phyloP scores from a whole-genome alignment of 1,140 invertebrate species.

The Cheumatopsyche charites region DNA sequence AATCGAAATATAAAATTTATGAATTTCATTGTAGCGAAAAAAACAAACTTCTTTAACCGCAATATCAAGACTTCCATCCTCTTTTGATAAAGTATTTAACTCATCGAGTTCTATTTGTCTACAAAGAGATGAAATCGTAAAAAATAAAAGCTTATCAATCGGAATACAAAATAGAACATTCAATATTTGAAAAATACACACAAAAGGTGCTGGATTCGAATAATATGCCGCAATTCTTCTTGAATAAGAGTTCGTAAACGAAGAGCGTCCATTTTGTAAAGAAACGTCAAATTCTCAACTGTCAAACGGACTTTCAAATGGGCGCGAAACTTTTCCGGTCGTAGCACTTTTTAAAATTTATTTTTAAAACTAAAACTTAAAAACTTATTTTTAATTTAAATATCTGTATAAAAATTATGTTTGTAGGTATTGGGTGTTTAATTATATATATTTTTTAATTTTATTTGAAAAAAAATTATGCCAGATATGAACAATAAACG shows the following conservation, averaged over 20 bases:
- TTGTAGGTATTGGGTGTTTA: no score
- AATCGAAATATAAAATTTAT: not conserved
- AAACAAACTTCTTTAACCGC: slow-evolving; percentile 44
- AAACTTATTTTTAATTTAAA: not conserved
- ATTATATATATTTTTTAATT: not conserved
- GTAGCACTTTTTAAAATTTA: no score
- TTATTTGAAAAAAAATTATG: not conserved
- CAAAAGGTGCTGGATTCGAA: slow-evolving; percentile 16
- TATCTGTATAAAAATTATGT: not conserved
- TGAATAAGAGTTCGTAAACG: not conserved
- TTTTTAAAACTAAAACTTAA: not conserved
- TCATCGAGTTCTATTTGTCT: slow-evolving; percentile 48
- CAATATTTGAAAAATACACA: not conserved
- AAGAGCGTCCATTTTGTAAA: no score
- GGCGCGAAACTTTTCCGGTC: not conserved
- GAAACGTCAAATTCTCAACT: no score
- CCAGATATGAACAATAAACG: no score
- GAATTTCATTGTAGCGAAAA: not conserved
- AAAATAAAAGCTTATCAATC: not conserved
- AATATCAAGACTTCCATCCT: slow-evolving; percentile 48
- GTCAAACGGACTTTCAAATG: not conserved
- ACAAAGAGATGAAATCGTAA: not conserved
- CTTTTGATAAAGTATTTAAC: slow-evolving; percentile 50
- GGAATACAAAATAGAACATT: not conserved
- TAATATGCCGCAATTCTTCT: slow-evolving; percentile 18